Evolutionary conservation across 1,140 invertebrate species (phyloP).

Genomic region (Drosophila takahashii): DNA sequence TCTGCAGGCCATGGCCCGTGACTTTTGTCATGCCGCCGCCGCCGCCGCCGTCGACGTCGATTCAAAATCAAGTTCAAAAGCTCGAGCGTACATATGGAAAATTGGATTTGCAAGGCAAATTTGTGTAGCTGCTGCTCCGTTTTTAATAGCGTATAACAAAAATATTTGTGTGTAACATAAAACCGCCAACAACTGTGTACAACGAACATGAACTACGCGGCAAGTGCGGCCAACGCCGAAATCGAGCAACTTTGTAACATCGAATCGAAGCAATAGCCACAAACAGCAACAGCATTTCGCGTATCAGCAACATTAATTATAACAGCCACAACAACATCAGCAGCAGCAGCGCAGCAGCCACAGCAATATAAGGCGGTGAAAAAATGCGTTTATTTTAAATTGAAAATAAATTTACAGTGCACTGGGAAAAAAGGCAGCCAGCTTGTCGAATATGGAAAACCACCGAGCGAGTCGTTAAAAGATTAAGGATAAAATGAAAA

Average conservation of each 20-base stretch:
- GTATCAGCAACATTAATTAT: slow-evolving; percentile 83
- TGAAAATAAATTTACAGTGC: slow-evolving; percentile 56
- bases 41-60: slow-evolving; percentile 33
- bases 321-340: slow-evolving; percentile 60
- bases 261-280: slow-evolving; percentile 30
- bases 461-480: not conserved
- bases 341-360: slow-evolving; percentile 32
- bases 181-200: slow-evolving; percentile 55
- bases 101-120: slow-evolving; percentile 77
- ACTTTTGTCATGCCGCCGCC: slow-evolving; percentile 71
- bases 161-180: slow-evolving; percentile 79
- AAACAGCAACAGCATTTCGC: slow-evolving; percentile 49
- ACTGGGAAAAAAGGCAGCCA: slow-evolving; percentile 35
- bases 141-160: slow-evolving; percentile 63
- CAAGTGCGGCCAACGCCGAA: slow-evolving; percentile 51
- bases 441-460: not conserved
- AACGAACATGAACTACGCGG: too few relatives aligned
- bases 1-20: slow-evolving; percentile 44
- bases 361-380: slow-evolving; percentile 56
- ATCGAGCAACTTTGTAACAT: slow-evolving; percentile 39
- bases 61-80: slow-evolving; percentile 79
- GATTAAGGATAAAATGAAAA: not conserved
- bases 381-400: slow-evolving; percentile 64
- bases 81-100: slow-evolving; percentile 28
- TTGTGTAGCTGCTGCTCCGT: slow-evolving; percentile 50